These are phyloP conservation scores for Abramis brama DNA, from an alignment of 2,113 vertebrate species.

Conservation along the genomic window DNA sequence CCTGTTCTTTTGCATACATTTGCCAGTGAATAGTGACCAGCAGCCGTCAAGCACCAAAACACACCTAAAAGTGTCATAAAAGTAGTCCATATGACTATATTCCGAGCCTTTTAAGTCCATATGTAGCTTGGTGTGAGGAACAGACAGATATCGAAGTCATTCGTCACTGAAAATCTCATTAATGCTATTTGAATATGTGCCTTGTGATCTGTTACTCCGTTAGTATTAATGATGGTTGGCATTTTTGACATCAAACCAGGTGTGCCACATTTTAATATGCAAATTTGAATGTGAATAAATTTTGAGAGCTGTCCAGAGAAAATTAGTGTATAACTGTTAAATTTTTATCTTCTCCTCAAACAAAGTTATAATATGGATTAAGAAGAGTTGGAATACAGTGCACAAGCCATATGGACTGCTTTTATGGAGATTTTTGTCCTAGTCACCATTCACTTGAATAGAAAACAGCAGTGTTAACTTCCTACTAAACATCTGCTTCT, in stretches of 20 bases:
- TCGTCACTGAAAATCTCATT: background rate
- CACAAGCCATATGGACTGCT: background rate
- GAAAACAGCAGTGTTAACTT: constrained; percentile 29
- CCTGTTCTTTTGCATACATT: background rate
- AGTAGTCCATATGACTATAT: background rate
- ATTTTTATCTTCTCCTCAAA: background rate
- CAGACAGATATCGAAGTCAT: background rate
- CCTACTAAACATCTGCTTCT: background rate
- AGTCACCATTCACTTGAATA: background rate
- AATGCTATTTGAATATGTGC: background rate
- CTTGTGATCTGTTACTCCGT: background rate
- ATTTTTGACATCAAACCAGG: background rate
- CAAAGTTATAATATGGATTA: too few relatives aligned
- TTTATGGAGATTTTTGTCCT: background rate
- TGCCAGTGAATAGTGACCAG: background rate
- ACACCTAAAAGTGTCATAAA: background rate
- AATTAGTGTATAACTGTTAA: background rate
- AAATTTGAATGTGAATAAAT: background rate
- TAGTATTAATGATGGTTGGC: background rate
- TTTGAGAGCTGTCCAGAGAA: background rate
- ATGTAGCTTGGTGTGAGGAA: background rate
- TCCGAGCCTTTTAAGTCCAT: background rate
- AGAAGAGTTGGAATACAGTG: background rate
- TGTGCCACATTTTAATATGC: background rate
- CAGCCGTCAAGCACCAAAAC: background rate